Base-by-base conservation (phyloP, 1,140 invertebrate genomes). In the Neuroterus valhalla region DNA sequence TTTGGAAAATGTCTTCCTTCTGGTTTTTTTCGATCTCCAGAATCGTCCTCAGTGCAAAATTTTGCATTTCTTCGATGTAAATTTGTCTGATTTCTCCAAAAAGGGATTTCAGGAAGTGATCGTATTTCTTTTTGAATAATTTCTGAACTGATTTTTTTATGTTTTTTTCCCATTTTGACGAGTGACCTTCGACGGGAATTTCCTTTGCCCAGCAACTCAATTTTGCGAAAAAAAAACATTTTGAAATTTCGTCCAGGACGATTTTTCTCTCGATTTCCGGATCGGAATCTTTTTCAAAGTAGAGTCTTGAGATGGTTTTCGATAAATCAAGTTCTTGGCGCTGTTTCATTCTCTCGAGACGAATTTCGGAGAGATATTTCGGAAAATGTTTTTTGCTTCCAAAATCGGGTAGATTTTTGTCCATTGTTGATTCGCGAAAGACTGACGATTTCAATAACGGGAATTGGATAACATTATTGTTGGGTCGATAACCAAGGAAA, bases 61-160 rank as follows among this genome's bases (percentile, higher is more conserved):
- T 72, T 72, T 81, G 75, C 84, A 89, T 89, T 55, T 83, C 81
- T 31, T 86, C 70, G 3, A 79, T 26, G 46, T 89, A 88, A 14
- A 82, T 84, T 10, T 83, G 43, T 72, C 78, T 84, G 11, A 86
- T 72, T 71, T 90, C 88, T 1, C 79, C 26, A 21, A 89, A 67
- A 8, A 85, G 66, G 26, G 45, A 70, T 11, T 81, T 72, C 10
- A 87, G 52, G 15, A 87, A 44, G 6, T 14, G 6, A 12, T 62
- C 66, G 50, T 87, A 72, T 69, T 82, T 84, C 44, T 72, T 82
- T 48, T 72, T 80, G n/a, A 62, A 38, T 62, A 62, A 73, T 26
- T 55, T 74, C 12, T 81, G 70, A 67, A 89, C 83, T 19, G 87
- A 73, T 21, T 81, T 62, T n/a, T 85, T 70, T 42, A 89, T 88